Evolutionary conservation across 2,888 invertebrate species (phyloP), one percentile per base, ranked within the genome.

Genomic region (Andrena chrysosceles): DNA sequence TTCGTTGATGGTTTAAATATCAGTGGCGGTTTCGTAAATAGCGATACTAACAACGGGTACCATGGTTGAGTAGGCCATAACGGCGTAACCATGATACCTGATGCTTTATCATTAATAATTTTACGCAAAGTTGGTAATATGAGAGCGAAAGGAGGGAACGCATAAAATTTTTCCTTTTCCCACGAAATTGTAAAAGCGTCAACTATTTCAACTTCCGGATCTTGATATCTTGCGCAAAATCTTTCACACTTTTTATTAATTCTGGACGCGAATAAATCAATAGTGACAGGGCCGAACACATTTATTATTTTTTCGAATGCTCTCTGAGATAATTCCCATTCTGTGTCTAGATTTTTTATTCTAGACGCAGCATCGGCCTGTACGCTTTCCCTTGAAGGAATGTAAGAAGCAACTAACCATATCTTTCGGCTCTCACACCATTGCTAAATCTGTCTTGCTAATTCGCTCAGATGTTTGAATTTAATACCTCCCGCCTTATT

Each of bases 181-280:
- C 85, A 89, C 5, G 66, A 76, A 8, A 88, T 26, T 0, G 86
- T 89, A 60, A 89, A 87, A 0, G 88, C 86, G 33, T 88, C 84
- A 0, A 88, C 67, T 23, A 16, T 26, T 4, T 8, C 31, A 0
- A 86, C 87, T 31, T 83, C 72, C 2, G 84, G 84, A 35, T 89
- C 86, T 16, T 71, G 86, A 7, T 71, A 78, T 69, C 87, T 67
- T 0, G 85, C 86, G 16, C 77, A 52, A 49, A 86, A 86, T 8
- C 67, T 79, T 42, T 68, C 23, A 59, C 84, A 87, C 70, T 89
- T 88, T 49, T 59, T 85, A 63, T 89, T 89, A 13, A 69, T 8
- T 7, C 74, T 68, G 0, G 87, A 80, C 0, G 85, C 88, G 60
- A 88, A 88, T 10, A 89, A 66, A 60, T 89, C 87, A 2, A 89